phyloP scores from a whole-genome alignment of 2,113 vertebrate species.

The Aptenodytes forsteri region DNA sequence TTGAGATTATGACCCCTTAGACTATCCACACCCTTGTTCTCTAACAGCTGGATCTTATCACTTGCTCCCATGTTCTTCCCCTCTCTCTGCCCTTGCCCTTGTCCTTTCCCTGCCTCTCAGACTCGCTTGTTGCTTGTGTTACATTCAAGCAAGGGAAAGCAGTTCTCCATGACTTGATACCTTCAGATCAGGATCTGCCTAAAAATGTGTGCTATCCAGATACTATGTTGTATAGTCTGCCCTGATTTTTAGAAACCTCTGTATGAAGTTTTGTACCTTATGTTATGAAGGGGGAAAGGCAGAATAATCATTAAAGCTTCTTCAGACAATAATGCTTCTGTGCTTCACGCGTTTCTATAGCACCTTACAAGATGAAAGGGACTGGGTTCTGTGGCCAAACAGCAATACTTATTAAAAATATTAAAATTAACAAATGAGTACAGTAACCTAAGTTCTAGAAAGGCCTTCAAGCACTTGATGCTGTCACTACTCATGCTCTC shows the following conservation, averaged over 20 bases:
- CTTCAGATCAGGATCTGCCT: neutral
- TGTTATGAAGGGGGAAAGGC: neutral
- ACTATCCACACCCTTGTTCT: neutral
- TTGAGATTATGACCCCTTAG: neutral
- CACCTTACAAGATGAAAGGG: neutral
- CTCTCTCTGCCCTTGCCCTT: neutral
- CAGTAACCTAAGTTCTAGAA: neutral
- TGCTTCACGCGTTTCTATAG: neutral
- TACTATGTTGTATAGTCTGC: neutral
- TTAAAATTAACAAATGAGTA: neutral
- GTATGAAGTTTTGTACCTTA: neutral
- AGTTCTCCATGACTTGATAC: neutral
- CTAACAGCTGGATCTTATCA: neutral
- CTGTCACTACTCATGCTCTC: neutral
- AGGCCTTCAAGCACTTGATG: neutral
- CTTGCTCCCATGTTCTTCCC: neutral
- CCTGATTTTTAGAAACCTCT: neutral
- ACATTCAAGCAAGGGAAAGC: neutral
- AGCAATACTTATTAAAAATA: neutral
- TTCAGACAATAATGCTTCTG: neutral
- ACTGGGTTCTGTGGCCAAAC: neutral
- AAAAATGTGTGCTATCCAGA: neutral
- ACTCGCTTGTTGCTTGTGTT: neutral
- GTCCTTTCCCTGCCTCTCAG: neutral
- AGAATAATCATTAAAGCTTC: neutral